A percentile compares a stretch with the other conserved stretches of the same genome.
Conservation (phyloP, 2,113 vertebrate species). For the Mohoua ochrocephala region DNA sequence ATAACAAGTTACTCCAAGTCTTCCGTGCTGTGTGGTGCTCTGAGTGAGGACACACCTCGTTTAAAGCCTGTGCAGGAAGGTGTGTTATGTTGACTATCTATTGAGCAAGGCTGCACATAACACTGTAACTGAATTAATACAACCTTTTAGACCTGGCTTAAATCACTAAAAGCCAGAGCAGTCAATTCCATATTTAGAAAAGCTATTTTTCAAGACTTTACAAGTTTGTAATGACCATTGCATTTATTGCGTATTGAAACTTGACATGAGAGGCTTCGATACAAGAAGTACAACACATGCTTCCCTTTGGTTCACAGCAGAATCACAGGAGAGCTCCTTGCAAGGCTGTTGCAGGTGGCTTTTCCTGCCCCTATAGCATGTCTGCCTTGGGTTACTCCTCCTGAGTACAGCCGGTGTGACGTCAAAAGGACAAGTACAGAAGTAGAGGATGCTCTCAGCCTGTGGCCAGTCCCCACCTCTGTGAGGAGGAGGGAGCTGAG, state of each 20-base stretch:
- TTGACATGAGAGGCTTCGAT: neutral
- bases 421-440: neutral
- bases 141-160: neutral
- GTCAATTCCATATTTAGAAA: neutral
- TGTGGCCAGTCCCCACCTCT: neutral
- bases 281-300: neutral
- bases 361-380: neutral
- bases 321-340: neutral
- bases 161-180: neutral
- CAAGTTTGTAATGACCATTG: neutral
- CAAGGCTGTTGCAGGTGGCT: neutral
- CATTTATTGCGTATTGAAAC: neutral
- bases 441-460: neutral
- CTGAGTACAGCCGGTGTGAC: neutral
- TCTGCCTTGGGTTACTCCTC: neutral
- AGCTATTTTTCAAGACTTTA: neutral
- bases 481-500: neutral
- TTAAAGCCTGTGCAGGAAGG: neutral
- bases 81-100: neutral
- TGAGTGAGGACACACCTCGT: neutral
- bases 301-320: neutral
- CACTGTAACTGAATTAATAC: neutral
- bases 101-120: neutral
- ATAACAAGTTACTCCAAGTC: conserved; percentile 31
- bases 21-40: conserved; percentile 2